Conservation (phyloP, 2,888 invertebrate species). For the Cephus pulcher region DNA sequence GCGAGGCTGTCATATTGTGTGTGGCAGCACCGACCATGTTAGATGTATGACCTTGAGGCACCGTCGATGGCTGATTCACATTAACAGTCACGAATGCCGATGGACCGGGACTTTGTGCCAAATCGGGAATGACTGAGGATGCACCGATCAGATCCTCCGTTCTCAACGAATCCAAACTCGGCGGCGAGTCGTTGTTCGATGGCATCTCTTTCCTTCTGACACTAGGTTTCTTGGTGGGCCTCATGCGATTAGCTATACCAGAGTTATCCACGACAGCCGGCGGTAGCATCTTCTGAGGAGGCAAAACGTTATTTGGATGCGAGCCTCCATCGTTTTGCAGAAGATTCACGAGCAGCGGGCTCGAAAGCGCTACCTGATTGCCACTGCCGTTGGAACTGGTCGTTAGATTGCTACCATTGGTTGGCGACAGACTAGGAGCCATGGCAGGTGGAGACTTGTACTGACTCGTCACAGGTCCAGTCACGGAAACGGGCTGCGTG, state of each 20-base stretch:
- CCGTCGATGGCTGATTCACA: conserved; percentile 53
- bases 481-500: conserved; percentile 56
- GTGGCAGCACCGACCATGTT: conserved; percentile 33
- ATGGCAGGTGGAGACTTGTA: conserved; percentile 53
- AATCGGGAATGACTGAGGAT: conserved; percentile 41
- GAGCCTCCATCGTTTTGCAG: conserved; percentile 84
- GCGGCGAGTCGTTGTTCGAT: conserved; percentile 55
- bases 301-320: conserved; percentile 55
- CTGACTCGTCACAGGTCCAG: conserved; percentile 47
- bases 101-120: conserved; percentile 45
- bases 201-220: conserved; percentile 61
- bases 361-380: conserved; percentile 80
- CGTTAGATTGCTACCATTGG: conserved; percentile 35
- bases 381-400: conserved; percentile 50
- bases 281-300: conserved; percentile 60
- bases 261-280: conserved; percentile 56
- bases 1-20: conserved; percentile 35
- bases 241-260: conserved; percentile 51
- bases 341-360: conserved; percentile 90
- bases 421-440: conserved; percentile 57
- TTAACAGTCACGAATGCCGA: conserved; percentile 62
- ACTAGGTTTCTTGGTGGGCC: conserved; percentile 61
- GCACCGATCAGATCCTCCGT: conserved; percentile 60
- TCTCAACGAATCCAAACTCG: conserved; percentile 58
- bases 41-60: conserved; percentile 47